A percentile compares a stretch with the other conserved stretches of the same genome.
Evolutionary conservation across 2,888 invertebrate genomes (phyloP).

Genomic region (Ischnus inquisitorius): DNA sequence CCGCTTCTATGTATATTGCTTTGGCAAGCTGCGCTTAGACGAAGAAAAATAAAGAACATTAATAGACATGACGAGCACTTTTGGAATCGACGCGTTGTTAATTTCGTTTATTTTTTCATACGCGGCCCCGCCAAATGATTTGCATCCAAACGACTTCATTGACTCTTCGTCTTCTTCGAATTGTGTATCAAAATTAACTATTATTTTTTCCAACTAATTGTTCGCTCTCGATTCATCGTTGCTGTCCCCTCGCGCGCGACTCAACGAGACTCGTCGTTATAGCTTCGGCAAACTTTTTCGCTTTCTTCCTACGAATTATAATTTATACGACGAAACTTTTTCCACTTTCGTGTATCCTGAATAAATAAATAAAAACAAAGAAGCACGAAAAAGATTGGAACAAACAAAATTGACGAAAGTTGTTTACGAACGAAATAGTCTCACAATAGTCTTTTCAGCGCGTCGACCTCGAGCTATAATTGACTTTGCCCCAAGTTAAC

Average conservation of each 20-base stretch:
- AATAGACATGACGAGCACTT: neutral
- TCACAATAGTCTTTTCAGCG: neutral
- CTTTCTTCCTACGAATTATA: neutral
- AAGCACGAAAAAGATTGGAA: too few relatives aligned
- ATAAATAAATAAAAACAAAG: neutral
- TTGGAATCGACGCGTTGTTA: neutral
- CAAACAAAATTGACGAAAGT: neutral
- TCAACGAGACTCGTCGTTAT: neutral
- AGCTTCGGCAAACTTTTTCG: neutral
- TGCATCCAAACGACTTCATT: neutral
- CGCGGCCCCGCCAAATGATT: neutral
- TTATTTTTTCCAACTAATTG: too few relatives aligned
- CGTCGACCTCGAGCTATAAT: conserved; percentile 9
- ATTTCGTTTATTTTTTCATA: neutral
- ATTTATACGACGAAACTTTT: neutral
- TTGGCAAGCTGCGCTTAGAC: neutral
- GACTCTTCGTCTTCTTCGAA: too few relatives aligned
- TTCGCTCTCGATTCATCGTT: too few relatives aligned
- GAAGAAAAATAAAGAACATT: neutral
- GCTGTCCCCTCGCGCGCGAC: neutral
- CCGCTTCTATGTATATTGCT: neutral
- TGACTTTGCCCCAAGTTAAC: conserved; percentile 17
- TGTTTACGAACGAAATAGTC: neutral
- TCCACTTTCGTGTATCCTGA: neutral
- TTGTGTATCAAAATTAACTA: too few relatives aligned